Conservation (phyloP, 2,113 vertebrate genomes). For the Cyprichromis sp. region DNA sequence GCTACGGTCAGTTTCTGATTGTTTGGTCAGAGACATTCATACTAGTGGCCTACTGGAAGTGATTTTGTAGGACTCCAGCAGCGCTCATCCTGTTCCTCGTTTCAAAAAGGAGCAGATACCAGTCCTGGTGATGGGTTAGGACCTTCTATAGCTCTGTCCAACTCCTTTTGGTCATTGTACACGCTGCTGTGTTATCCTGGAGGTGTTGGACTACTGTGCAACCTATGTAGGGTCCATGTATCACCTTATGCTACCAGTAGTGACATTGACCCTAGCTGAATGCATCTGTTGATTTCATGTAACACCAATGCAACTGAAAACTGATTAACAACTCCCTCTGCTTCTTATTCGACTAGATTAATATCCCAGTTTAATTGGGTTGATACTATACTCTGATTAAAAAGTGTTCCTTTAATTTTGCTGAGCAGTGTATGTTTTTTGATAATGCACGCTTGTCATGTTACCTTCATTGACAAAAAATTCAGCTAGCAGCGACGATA, state of each 20-base stretch:
- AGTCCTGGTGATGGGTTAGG: not conserved
- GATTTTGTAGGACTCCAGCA: not conserved
- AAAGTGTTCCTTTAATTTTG: not conserved
- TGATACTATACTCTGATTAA: not conserved
- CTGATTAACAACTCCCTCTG: not conserved
- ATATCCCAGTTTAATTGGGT: not conserved
- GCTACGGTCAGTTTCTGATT: not conserved
- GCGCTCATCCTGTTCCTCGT: not conserved
- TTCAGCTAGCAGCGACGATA: conserved; percentile 66
- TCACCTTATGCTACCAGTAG: not conserved
- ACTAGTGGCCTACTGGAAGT: not conserved
- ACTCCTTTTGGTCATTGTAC: not conserved
- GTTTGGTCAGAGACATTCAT: not conserved
- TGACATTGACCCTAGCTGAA: not conserved
- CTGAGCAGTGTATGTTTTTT: not conserved
- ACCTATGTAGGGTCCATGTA: not conserved
- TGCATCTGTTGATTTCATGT: not conserved
- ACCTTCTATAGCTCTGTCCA: not conserved
- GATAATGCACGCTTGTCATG: not conserved
- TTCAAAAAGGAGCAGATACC: not conserved
- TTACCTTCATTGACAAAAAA: conserved; percentile 78
- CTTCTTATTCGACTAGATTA: not conserved
- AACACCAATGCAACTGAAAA: not conserved
- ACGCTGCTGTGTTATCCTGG: not conserved
- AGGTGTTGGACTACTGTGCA: not conserved